Conservation (phyloP, 2,797 vertebrate genomes). For the Coilia nasus region DNA sequence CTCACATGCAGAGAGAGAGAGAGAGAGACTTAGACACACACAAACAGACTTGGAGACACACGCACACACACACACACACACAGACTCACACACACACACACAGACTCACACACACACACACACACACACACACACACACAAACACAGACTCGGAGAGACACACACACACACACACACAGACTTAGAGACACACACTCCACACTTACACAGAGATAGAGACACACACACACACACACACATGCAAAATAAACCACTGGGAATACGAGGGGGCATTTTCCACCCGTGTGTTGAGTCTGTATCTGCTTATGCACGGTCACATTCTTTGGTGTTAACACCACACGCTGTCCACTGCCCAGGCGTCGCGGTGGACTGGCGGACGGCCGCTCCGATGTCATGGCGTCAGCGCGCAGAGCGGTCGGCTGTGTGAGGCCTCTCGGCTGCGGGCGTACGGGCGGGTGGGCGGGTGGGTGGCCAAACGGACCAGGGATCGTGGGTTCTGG, state of each 20-base stretch:
- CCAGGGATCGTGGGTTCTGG: not conserved
- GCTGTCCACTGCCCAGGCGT: not conserved
- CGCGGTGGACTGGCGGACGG: not conserved
- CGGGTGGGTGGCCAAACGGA: not conserved
- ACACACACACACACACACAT: slow-evolving; percentile 16
- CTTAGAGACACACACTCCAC: slow-evolving; percentile 18
- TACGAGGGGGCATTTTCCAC: not conserved
- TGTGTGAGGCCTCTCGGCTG: not conserved
- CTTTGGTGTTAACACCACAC: not conserved
- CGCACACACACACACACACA: not conserved
- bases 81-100: not conserved
- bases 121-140: slow-evolving; percentile 2
- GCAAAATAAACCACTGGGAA: slow-evolving; percentile 1
- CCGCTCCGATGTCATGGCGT: slow-evolving; percentile 10
- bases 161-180: no score
- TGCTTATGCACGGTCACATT: slow-evolving; percentile 17
- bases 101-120: not conserved
- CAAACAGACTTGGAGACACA: not conserved
- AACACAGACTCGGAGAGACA: not conserved
- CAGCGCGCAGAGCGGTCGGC: not conserved
- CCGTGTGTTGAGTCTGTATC: not conserved
- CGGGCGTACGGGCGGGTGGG: not conserved
- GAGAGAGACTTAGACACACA: not conserved
- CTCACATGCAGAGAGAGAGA: no score
- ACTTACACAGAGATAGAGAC: not conserved